Evolutionary conservation across 2,113 vertebrate species (phyloP).

Genomic region (Macaca nemestrina): DNA sequence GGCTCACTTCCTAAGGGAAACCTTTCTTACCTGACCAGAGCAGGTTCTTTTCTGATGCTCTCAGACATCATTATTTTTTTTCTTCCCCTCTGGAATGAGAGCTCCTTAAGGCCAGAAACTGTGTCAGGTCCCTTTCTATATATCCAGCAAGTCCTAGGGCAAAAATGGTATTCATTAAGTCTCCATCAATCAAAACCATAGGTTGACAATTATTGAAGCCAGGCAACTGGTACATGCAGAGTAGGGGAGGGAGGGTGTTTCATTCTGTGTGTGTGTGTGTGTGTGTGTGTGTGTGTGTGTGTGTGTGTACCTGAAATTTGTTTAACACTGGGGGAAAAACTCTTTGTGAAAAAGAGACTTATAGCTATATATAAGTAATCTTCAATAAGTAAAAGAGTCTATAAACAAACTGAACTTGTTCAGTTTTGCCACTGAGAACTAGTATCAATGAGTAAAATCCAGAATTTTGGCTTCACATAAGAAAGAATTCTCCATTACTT

Average conservation of each 20-base stretch:
- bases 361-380: background rate
- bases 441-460: conserved; percentile 21
- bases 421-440: conserved; percentile 8
- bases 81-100: background rate
- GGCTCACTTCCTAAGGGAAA: background rate
- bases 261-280: background rate
- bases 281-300: background rate
- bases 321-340: background rate
- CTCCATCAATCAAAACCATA: background rate
- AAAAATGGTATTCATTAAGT: background rate
- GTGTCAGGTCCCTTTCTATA: background rate
- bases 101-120: conserved; percentile 5
- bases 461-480: conserved; percentile 7
- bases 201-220: background rate
- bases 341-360: background rate
- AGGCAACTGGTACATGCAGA: background rate
- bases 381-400: background rate
- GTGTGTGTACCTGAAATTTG: background rate
- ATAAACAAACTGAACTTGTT: background rate
- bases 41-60: background rate
- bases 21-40: background rate
- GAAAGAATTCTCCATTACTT: conserved; percentile 33
- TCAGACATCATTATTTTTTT: background rate
- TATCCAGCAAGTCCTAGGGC: background rate
- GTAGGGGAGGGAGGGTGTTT: background rate